Base-by-base conservation (phyloP, 1,140 invertebrate genomes). In the Monomorium pharaonis region DNA sequence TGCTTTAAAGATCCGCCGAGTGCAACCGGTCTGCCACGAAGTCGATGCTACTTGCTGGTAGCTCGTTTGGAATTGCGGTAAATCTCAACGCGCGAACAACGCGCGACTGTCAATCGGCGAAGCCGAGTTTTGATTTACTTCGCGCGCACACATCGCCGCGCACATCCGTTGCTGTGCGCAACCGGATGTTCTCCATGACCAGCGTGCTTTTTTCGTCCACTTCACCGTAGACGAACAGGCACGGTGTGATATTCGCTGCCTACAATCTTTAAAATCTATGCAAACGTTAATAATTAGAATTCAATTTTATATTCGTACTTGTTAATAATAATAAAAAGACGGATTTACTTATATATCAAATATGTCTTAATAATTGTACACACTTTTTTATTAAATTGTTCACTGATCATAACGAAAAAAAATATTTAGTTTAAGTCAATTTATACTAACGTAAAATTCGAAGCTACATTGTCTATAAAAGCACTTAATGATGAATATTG, bases 1-100 rank as follows among this genome's bases (percentile, higher is more conserved):
- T 91, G 89, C 92, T 90, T 91, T 89, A 90, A 91, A 89, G 92
- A 88, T 78, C 75, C 72, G 90, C 88, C 90, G 90, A 83, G 89
- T 91, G 65, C 88, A 86, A 88, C 80, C 86, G 83, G 84, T 89
- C 86, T 87, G 60, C 69, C 27, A 75, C 49, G 49, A 76, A 80
- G 44, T 21, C 56, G 70, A n/a, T 37, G 42, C 77, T 58, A 62
- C 56, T 63, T 37, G 56, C 74, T 69, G 76, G 84, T 89, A 84
- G 84, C 87, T 56, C 72, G 88, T 76, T 80, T 70, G 83, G 69
- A 77, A 88, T 76, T 77, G 83, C 70, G 80, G 84, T 62, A 60
- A 85, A 74, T 86, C 72, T 86, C 86, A 47, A n/a, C 85, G 56
- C 69, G 78, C 58, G 81, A 77, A 74, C 78, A 58, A 67, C 76